Evolutionary conservation across 2,888 invertebrate genomes (phyloP), one percentile per base, ranked within the genome.

Genomic region (Beris morrisii): DNA sequence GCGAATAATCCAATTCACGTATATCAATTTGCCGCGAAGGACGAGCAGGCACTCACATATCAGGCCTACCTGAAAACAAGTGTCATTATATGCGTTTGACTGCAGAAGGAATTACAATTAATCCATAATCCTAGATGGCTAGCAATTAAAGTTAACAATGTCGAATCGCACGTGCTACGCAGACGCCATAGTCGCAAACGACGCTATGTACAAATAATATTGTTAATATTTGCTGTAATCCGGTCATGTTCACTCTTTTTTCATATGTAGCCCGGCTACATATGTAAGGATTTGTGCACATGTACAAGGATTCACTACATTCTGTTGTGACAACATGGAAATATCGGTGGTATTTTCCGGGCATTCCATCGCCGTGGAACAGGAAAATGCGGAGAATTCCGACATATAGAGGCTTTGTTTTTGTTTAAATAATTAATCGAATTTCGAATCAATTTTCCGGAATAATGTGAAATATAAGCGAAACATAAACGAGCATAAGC

Each of bases 391-490:
- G 15, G n/a, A 31, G 48, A 31, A 30, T 22, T 22, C n/a, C 22
- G n/a, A 15, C 28, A 28, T 31, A 48, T 59, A 48, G 28, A 38
- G 28, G 52, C 50, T 30, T 52, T 38, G 13, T 67, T 44, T 43
- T 15, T 53, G 65, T 65, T 69, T 67, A 66, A 69, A 69, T 66
- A 69, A 69, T 69, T 69, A 67, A 69, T 69, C 53, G 69, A 69
- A 64, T 66, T 65, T 69, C 69, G 64, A 69, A 56, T 69, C 66
- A 67, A 69, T 69, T 69, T 67, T 13, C 65, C 12, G 50, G 45
- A 65, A 69, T 65, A 69, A 69, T 67, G 15, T 55, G 38, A 38
- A 69, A 65, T 66, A 48, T 38, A 52, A 52, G 50, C 52, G 43
- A 52, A 13, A 32, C 32, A 28, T 45, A 57, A 58, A 59, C 30